Evolutionary conservation across 2,888 invertebrate species (phyloP).

Genomic region (Archaeoteleia sp.): DNA sequence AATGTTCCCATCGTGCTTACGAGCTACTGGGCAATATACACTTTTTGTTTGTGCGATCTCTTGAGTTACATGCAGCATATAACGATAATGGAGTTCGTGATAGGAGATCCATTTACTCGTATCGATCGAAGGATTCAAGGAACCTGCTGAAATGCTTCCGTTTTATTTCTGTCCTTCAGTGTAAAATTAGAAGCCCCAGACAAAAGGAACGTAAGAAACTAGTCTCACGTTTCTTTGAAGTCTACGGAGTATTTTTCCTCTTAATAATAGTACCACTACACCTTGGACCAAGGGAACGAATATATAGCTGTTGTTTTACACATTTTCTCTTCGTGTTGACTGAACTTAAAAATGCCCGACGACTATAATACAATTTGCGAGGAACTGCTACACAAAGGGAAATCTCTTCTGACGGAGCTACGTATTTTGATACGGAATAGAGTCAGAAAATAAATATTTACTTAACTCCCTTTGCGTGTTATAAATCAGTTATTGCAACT

Average conservation of each 20-base stretch:
- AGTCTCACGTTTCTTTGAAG: neutral
- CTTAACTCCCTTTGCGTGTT: too few relatives aligned
- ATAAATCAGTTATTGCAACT: too few relatives aligned
- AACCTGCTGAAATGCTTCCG: neutral
- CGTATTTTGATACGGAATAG: too few relatives aligned
- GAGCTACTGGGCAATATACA: conserved; percentile 1
- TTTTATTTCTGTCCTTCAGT: neutral
- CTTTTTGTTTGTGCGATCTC: conserved; percentile 10
- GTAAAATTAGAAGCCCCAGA: neutral
- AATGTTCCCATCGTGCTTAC: conserved; percentile 9
- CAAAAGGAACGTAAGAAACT: neutral
- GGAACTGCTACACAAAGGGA: too few relatives aligned
- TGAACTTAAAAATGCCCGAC: too few relatives aligned
- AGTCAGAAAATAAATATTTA: too few relatives aligned
- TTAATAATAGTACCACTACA: neutral
- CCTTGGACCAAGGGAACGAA: too few relatives aligned
- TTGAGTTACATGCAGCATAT: conserved; percentile 7
- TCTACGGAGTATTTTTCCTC: neutral
- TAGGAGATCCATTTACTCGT: conserved; percentile 17
- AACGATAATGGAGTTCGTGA: conserved; percentile 16
- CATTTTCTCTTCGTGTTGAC: too few relatives aligned
- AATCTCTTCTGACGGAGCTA: too few relatives aligned
- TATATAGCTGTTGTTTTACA: too few relatives aligned
- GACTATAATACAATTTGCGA: too few relatives aligned
- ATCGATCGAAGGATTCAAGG: conserved; percentile 2